Percentiles rank a stretch among this genome's conserved stretches.
These are phyloP conservation scores for Notechis scutatus DNA, from an alignment of 2,113 vertebrate genomes.

Conservation along the genomic window DNA sequence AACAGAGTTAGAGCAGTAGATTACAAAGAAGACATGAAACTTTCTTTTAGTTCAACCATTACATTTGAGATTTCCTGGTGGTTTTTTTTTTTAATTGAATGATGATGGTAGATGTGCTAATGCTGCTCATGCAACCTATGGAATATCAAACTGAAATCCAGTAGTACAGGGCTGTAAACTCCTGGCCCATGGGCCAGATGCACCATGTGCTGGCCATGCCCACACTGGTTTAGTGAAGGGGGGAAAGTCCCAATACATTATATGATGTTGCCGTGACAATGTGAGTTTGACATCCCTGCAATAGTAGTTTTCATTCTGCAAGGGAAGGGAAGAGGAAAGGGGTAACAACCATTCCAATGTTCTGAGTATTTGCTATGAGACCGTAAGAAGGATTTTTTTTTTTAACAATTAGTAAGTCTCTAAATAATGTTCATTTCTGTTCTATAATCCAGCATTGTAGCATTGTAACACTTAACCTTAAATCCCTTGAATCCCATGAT, in stretches of 20 bases:
- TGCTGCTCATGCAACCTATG: background rate
- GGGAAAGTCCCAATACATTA: too few relatives aligned
- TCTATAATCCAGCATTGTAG: background rate
- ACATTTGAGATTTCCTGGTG: background rate
- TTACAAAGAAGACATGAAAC: background rate
- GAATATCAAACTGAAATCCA: background rate
- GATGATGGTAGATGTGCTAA: background rate
- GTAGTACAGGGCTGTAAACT: background rate
- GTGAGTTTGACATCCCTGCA: background rate
- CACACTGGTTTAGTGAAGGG: too few relatives aligned
- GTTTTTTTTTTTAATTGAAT: background rate
- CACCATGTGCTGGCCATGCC: too few relatives aligned
- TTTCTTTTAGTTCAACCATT: background rate
- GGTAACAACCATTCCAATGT: background rate
- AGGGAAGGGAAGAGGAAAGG: background rate
- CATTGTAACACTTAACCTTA: background rate
- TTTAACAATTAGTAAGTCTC: background rate
- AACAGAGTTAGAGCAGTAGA: background rate
- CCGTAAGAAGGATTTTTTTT: background rate
- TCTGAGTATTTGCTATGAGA: background rate
- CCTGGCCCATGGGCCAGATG: too few relatives aligned
- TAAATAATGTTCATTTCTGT: background rate
- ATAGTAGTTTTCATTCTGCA: background rate
- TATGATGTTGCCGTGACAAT: too few relatives aligned
- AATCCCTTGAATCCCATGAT: background rate